Base-by-base conservation (phyloP, 2,113 vertebrate genomes). In the Oncorhynchus tshawytscha region DNA sequence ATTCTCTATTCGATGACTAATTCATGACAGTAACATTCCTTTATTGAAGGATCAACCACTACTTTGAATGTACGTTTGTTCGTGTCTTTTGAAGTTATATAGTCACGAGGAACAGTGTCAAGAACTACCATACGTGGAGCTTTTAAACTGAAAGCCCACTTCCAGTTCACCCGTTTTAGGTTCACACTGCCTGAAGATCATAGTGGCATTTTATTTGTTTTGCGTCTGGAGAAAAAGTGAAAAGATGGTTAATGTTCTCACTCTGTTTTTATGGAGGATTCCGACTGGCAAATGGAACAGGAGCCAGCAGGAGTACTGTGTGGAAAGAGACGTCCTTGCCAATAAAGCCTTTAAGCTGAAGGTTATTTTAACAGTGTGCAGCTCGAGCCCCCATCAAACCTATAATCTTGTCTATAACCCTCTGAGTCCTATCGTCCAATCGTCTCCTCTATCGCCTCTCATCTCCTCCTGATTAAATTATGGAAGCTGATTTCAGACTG, bases 401-500 rank as follows among this genome's bases (percentile, higher is more conserved):
- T 69, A 71, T 66, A 66, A 60, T 25, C 73, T 27, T 70, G 78
- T 29, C 65, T 70, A 25, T 13, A 24, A 24, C 51, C 51, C 15
- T 54, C 13, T 5, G 39, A 45, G 39, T 45, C 9, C 39, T 51
- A 60, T 22, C 27, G 48, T 18, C 39, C 29, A 34, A 51, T 25
- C n/a, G 39, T 34, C 34, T 34, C 34, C 34, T 34, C 34, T 34
- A 34, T 34, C 34, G 6, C 34, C 34, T 34, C 34, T 34, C 34
- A 34, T 80, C 71, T 73, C 72, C 59, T 74, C 74, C 18, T 84
- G 81, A 85, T 86, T 81, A 75, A 76, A 82, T 88, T 77, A 83
- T 72, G 75, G 31, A 82, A 81, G 65, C 72, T 86, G 72, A 83
- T 80, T 86, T 85, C 59, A 79, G 57, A 29, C 49, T 39, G 62